phyloP scores from a whole-genome alignment of 2,113 vertebrate genomes.

The Buteo buteo region DNA sequence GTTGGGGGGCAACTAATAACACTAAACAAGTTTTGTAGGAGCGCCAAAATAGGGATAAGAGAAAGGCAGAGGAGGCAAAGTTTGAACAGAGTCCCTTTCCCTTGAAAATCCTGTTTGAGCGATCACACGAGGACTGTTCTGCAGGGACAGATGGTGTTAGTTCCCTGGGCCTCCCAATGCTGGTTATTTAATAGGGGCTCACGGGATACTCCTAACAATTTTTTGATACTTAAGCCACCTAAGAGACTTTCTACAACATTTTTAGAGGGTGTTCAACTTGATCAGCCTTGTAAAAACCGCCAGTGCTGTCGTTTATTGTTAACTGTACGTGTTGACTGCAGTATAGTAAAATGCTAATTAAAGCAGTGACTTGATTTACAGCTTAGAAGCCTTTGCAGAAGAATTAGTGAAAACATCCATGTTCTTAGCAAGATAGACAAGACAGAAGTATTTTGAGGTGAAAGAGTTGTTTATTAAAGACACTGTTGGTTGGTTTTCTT shows the following conservation, averaged over 20 bases:
- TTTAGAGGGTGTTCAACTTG: not conserved
- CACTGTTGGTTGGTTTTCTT: too few relatives aligned
- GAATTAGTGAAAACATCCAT: not conserved
- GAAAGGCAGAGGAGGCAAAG: too few relatives aligned
- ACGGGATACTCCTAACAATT: not conserved
- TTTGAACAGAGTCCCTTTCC: too few relatives aligned
- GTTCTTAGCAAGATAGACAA: not conserved
- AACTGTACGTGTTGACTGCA: rapidly evolving
- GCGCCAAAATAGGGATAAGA: too few relatives aligned
- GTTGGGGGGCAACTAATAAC: too few relatives aligned
- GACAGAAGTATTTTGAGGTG: not conserved
- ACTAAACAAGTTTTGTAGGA: too few relatives aligned
- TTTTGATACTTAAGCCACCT: not conserved
- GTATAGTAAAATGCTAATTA: not conserved
- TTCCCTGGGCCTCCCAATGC: not conserved
- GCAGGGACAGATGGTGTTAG: rapidly evolving
- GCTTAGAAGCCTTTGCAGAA: not conserved
- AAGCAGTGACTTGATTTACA: not conserved
- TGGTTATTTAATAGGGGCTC: not conserved
- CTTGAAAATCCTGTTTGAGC: not conserved
- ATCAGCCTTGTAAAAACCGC: not conserved
- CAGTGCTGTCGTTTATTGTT: not conserved
- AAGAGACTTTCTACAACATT: not conserved
- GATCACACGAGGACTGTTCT: rapidly evolving
- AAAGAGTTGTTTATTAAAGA: not conserved